Base-by-base conservation (phyloP, 2,797 vertebrate species). In the Leptoclinus maculatus region DNA sequence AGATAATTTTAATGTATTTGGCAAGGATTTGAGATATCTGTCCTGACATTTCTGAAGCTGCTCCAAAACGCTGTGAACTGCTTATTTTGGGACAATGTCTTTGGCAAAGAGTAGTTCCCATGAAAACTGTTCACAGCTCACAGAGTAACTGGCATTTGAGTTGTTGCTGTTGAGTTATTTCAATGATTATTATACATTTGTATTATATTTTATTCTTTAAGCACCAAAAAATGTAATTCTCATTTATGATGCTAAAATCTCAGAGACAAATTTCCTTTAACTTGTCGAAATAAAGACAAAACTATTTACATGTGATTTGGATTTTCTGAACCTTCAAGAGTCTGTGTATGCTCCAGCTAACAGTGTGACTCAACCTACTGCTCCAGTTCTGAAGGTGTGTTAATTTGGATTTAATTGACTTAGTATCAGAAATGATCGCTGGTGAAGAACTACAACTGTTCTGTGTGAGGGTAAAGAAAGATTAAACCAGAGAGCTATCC, bases 341-440 rank as follows among this genome's bases (percentile, higher is more conserved):
- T 34, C 32, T 32, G 32, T 69, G 72, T 9, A 38, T 23, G 58
- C 65, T 69, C 2, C 12, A 73, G 65, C 68, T 19, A 57, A 69
- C 56, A 68, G 57, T 27, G 45, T 73, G 84, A 87, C 74, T 83
- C 80, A 83, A 78, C 83, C 56, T 63, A 38, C 58, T 82, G 66
- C 62, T 80, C 71, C 78, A 77, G 27, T 72, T 89, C 66, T 73
- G 25, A 67, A 64, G 56, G 9, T 3, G 4, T 49, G 56, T 76
- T 84, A 77, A 85, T 89, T 82, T 69, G 47, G 62, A 79, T 88
- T 85, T 80, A 88, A 86, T 76, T 89, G 69, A 88, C 65, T 74
- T 82, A 66, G 89, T 83, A 88, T 90, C 80, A 80, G 66, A 84
- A 75, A 69, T 39, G 25, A 83, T 87, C 66, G 7, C 58, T 70